phyloP scores from a whole-genome alignment of 2,797 vertebrate species.

The Cichlasoma orientale region DNA sequence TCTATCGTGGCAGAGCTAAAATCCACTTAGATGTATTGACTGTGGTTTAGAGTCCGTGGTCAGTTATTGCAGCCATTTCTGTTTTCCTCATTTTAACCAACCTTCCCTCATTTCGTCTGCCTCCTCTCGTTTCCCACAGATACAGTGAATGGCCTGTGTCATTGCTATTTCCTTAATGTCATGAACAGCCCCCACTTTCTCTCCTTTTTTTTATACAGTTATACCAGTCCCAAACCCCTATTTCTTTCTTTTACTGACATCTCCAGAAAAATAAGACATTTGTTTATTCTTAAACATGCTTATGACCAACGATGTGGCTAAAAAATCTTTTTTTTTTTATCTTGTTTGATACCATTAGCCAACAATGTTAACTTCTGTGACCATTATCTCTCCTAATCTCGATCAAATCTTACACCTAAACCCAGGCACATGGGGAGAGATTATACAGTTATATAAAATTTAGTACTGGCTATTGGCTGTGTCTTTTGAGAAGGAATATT shows the following conservation, averaged over 20 bases:
- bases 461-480: neutral
- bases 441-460: neutral
- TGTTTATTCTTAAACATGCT: neutral
- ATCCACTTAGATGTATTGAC: constrained; percentile 79
- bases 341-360: neutral
- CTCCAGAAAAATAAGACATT: no score
- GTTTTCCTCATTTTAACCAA: constrained; percentile 70
- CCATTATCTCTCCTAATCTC: neutral
- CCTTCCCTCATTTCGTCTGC: constrained; percentile 51
- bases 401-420: neutral
- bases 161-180: constrained; percentile 32
- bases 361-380: neutral
- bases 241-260: neutral
- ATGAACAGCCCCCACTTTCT: constrained; percentile 20
- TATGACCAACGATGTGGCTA: neutral
- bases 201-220: neutral
- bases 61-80: constrained; percentile 75
- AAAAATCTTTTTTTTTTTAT: neutral
- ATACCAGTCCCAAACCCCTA: neutral
- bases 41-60: constrained; percentile 76
- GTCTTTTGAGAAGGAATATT: neutral
- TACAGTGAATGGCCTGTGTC: constrained; percentile 28
- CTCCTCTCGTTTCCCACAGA: constrained; percentile 41
- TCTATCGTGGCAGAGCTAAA: constrained; percentile 57
- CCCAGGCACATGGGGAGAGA: neutral